These are phyloP conservation scores for Dusona sp. DNA, from an alignment of 2,888 invertebrate genomes.

Conservation along the genomic window DNA sequence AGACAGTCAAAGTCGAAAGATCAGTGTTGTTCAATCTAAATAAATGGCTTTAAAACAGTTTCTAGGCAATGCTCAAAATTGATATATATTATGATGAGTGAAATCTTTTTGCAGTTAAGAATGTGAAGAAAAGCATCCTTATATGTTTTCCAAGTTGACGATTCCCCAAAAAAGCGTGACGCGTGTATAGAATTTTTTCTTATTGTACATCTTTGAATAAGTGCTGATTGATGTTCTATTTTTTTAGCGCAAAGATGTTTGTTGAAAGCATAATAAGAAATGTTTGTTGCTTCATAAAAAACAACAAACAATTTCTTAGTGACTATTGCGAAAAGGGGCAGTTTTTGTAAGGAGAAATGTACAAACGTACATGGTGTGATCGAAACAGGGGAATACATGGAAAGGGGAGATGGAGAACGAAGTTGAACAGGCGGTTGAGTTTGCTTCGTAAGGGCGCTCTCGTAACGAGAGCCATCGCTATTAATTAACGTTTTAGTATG, in stretches of 20 bases:
- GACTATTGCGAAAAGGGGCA: neutral
- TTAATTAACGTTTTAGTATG: conserved; percentile 83
- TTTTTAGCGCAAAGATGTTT: neutral
- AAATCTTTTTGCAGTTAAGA: no score
- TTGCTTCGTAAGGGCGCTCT: conserved; percentile 42
- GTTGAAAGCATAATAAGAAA: neutral
- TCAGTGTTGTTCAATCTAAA: no score
- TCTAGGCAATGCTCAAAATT: neutral
- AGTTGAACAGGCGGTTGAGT: conserved; percentile 39
- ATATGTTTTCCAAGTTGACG: no score
- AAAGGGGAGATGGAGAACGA: conserved; percentile 17
- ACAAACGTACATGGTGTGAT: conserved; percentile 10
- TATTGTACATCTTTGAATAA: no score
- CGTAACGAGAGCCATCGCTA: conserved; percentile 77
- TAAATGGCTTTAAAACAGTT: no score
- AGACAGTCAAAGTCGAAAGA: no score
- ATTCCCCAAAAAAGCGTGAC: no score
- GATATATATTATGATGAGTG: no score
- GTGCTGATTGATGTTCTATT: neutral
- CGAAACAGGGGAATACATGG: conserved; percentile 7
- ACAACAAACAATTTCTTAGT: neutral
- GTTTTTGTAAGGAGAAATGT: conserved; percentile 21
- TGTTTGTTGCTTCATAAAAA: neutral
- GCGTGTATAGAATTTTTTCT: no score
- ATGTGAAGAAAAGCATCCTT: no score